These are phyloP conservation scores for Leptobrachium leishanense DNA, from an alignment of 2,113 vertebrate species.

Conservation along the genomic window DNA sequence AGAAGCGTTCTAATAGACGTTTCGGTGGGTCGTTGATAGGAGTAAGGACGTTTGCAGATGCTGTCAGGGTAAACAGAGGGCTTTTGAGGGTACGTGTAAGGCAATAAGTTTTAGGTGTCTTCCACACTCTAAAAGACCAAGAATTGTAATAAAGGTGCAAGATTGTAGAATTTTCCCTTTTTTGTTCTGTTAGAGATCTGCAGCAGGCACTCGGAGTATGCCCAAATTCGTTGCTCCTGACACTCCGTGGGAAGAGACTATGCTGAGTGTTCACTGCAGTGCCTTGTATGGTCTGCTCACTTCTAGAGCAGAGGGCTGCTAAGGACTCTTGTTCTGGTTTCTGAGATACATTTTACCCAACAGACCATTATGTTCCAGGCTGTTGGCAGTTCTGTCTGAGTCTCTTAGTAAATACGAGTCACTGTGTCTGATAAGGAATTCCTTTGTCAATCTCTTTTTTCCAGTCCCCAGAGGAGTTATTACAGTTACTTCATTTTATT, in stretches of 20 bases:
- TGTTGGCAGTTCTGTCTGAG: neutral
- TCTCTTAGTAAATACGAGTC: neutral
- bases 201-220: neutral
- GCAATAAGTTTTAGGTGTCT: slow-evolving; percentile 40
- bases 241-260: slow-evolving; percentile 17
- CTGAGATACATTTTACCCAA: neutral
- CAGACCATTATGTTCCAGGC: neutral
- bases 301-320: slow-evolving; percentile 4
- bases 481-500: slow-evolving; percentile 5
- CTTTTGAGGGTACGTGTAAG: slow-evolving; percentile 34
- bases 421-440: neutral
- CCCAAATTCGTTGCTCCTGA: slow-evolving; percentile 7
- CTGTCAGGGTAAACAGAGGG: slow-evolving; percentile 2
- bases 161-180: slow-evolving; percentile 31
- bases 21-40: no score
- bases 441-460: neutral
- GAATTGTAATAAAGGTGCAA: slow-evolving; percentile 23
- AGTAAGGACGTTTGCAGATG: neutral
- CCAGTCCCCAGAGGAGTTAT: neutral
- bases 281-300: slow-evolving; percentile 5
- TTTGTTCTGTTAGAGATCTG: slow-evolving; percentile 30
- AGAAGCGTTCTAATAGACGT: neutral
- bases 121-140: slow-evolving; percentile 28
- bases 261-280: slow-evolving; percentile 33
- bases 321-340: neutral